Conservation (phyloP, 2,797 vertebrate genomes). For the Crypturellus tataupa region DNA sequence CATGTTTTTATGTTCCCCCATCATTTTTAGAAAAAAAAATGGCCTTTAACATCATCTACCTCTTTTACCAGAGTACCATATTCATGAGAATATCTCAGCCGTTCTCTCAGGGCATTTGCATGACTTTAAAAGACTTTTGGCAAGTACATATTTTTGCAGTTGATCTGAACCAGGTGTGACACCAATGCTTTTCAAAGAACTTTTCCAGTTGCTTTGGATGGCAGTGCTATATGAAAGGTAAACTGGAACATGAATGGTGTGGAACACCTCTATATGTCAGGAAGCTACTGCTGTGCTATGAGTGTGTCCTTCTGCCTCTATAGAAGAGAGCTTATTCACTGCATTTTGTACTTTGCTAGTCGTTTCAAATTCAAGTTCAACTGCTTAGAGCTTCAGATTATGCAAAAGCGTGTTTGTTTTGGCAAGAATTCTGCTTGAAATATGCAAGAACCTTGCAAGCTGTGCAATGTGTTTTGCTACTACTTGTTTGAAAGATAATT, state of each 20-base stretch:
- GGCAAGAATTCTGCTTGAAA: background rate
- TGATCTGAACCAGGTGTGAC: background rate
- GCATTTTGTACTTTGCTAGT: background rate
- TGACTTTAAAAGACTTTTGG: background rate
- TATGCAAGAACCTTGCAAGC: background rate
- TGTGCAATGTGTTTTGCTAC: background rate
- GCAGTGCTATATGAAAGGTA: background rate
- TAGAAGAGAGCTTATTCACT: background rate
- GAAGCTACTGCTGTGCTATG: background rate
- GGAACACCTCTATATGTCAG: background rate
- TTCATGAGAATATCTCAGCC: background rate
- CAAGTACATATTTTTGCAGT: background rate
- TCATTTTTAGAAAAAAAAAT: background rate
- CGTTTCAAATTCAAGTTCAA: conserved; percentile 2
- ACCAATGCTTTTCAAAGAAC: background rate
- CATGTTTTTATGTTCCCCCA: background rate
- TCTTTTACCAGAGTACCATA: rapidly evolving
- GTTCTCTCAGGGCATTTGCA: background rate
- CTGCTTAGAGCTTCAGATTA: conserved; percentile 13
- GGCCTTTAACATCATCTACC: background rate
- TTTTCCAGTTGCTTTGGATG: background rate
- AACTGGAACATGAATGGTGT: background rate
- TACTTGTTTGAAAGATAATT: background rate
- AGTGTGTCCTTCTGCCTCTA: background rate
- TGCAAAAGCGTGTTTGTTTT: conserved; percentile 52